Percentiles rank a stretch among this genome's conserved stretches.
phyloP scores from a whole-genome alignment of 2,113 vertebrate species.

The Sylvilagus bachmani region DNA sequence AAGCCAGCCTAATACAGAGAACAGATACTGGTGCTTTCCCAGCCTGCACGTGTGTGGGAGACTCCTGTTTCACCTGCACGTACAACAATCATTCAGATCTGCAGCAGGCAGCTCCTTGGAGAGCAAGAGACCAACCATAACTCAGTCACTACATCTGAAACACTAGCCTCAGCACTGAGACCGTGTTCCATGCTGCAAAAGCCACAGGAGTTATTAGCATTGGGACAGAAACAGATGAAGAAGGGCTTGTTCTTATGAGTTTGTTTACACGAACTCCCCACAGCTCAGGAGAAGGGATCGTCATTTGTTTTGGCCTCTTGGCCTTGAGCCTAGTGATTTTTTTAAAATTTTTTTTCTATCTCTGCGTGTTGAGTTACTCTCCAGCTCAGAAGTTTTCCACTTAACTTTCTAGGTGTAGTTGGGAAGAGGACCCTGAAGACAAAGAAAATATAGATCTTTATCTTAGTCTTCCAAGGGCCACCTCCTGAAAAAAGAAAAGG shows the following conservation, averaged over 20 bases:
- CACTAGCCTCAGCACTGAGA: neutral
- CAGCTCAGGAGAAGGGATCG: neutral
- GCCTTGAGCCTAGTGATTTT: constrained; percentile 10
- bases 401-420: neutral
- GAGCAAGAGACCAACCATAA: neutral
- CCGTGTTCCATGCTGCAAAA: neutral
- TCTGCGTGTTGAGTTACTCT: constrained; percentile 35
- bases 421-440: neutral
- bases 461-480: neutral
- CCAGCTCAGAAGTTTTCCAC: neutral
- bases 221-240: neutral
- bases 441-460: constrained; percentile 15
- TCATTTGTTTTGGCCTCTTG: constrained; percentile 61
- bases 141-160: neutral
- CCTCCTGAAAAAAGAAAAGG: neutral
- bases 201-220: neutral
- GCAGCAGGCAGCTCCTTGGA: neutral
- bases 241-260: neutral
- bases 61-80: neutral
- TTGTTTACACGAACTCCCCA: constrained; percentile 6
- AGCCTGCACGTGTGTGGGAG: neutral
- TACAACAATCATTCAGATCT: neutral
- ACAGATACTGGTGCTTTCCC: rapidly evolving
- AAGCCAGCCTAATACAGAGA: neutral
- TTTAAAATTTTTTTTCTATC: neutral